A percentile compares a stretch with the other conserved stretches of the same genome.
phyloP scores from a whole-genome alignment of 1,140 invertebrate species.

The Drosophila sp. region DNA sequence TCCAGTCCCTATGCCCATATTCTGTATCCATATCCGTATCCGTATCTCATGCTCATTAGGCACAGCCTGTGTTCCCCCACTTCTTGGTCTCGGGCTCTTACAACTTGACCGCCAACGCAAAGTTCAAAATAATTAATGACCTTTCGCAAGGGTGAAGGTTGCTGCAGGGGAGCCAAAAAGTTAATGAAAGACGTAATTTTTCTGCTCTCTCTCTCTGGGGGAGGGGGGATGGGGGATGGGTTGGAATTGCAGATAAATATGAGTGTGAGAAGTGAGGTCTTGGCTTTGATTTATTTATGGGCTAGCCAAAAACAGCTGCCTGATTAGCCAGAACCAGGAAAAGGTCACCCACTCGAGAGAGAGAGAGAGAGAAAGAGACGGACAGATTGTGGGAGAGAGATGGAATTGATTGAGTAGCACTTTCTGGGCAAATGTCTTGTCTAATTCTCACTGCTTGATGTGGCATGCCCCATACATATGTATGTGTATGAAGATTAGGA shows the following conservation, averaged over 20 bases:
- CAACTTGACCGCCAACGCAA: slow-evolving; percentile 67
- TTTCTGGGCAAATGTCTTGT: slow-evolving; percentile 57
- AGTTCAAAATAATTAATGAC: slow-evolving; percentile 82
- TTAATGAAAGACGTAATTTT: slow-evolving; percentile 81
- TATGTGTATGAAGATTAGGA: slow-evolving; percentile 10
- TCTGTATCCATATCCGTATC: slow-evolving; percentile 26
- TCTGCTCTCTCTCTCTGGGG: slow-evolving; percentile 6
- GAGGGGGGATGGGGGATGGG: neutral
- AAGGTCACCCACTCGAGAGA: slow-evolving; percentile 7
- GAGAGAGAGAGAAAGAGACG: neutral
- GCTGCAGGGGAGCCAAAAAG: slow-evolving; percentile 44
- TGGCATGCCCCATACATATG: slow-evolving; percentile 25
- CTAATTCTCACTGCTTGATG: slow-evolving; percentile 61
- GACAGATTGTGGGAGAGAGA: neutral
- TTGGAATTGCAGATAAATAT: slow-evolving; percentile 36
- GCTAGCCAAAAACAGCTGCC: slow-evolving; percentile 49
- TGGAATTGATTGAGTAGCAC: slow-evolving; percentile 61
- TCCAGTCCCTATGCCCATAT: slow-evolving; percentile 29
- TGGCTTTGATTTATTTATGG: slow-evolving; percentile 76
- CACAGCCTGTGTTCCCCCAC: slow-evolving; percentile 61
- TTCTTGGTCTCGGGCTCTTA: neutral
- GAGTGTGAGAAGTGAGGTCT: slow-evolving; percentile 19
- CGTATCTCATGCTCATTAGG: slow-evolving; percentile 79
- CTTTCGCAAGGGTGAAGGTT: slow-evolving; percentile 40
- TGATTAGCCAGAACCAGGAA: slow-evolving; percentile 58